These are phyloP conservation scores for Chinchilla lanigera DNA, from an alignment of 2,113 vertebrate genomes.

Conservation along the genomic window DNA sequence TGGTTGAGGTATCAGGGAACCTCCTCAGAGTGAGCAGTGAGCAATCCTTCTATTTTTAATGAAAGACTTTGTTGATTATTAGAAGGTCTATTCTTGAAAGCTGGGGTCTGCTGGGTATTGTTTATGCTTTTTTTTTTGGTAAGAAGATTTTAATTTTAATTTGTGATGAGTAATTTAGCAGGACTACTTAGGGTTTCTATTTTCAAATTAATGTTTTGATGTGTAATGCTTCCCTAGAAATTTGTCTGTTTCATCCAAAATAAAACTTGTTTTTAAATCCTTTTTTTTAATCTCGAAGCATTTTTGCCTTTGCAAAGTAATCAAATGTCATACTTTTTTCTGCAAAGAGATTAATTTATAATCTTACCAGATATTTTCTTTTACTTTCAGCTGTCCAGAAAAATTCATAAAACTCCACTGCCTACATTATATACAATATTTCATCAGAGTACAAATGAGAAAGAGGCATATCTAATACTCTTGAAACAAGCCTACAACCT, in stretches of 20 bases:
- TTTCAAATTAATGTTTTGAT: constrained; percentile 18
- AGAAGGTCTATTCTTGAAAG: not conserved
- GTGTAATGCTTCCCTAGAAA: not conserved
- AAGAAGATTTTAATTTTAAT: constrained; percentile 19
- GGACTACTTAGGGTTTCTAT: constrained; percentile 24
- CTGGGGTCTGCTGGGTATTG: not conserved
- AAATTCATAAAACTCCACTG: constrained; percentile 9
- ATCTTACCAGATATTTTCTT: constrained; percentile 35
- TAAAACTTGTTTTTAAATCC: constrained; percentile 10
- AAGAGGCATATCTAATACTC: not conserved
- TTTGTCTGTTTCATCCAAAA: not conserved
- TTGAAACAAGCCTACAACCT: not conserved
- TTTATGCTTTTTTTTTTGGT: not conserved
- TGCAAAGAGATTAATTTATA: constrained; percentile 50
- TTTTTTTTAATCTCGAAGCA: not conserved
- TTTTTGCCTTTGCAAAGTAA: constrained; percentile 33
- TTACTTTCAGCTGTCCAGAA: constrained; percentile 20
- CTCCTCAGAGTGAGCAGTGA: not conserved
- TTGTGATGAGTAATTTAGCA: not conserved
- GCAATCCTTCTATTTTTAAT: not conserved
- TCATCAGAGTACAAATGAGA: not conserved
- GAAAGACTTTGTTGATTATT: not conserved
- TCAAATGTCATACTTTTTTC: not conserved
- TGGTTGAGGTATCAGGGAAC: not conserved
- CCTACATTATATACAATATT: not conserved